Evolutionary conservation across 2,888 invertebrate species (phyloP).

Genomic region (Eilema sororculum): DNA sequence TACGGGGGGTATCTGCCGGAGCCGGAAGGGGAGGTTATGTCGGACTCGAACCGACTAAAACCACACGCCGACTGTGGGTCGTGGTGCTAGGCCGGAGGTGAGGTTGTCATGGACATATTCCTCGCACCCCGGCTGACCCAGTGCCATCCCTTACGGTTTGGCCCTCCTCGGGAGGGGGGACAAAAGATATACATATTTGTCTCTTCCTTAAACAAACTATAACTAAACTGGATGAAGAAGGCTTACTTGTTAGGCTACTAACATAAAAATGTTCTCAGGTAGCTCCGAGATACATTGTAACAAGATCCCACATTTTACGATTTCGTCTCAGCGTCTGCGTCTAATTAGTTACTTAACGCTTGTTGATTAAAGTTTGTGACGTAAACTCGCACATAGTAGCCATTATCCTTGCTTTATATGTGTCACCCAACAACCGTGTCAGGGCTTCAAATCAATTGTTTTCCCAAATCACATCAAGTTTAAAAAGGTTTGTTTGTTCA

Average conservation of each 20-base stretch:
- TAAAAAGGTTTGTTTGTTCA: background rate
- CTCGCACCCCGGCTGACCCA: too few relatives aligned
- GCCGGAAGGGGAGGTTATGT: too few relatives aligned
- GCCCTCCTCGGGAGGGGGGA: too few relatives aligned
- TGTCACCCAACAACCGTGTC: constrained; percentile 13
- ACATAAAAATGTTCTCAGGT: constrained; percentile 23
- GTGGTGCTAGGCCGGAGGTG: too few relatives aligned
- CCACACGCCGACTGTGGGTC: too few relatives aligned
- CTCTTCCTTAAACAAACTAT: background rate
- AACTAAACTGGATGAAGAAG: background rate
- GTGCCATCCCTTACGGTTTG: too few relatives aligned
- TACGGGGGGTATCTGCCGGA: too few relatives aligned
- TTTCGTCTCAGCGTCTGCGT: constrained; percentile 41
- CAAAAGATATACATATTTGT: too few relatives aligned
- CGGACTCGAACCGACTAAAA: too few relatives aligned
- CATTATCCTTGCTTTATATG: constrained; percentile 31
- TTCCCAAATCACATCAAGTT: constrained; percentile 4
- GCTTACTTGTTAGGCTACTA: constrained; percentile 7
- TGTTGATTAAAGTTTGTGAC: constrained; percentile 41
- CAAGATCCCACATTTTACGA: constrained; percentile 44
- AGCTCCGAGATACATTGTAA: constrained; percentile 35
- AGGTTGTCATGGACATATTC: too few relatives aligned
- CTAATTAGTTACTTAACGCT: constrained; percentile 49
- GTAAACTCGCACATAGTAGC: constrained; percentile 33
- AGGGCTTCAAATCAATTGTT: background rate